Percentiles rank a stretch among this genome's conserved stretches.
Conservation (phyloP, 2,113 vertebrate species). For the Megalops atlanticus region DNA sequence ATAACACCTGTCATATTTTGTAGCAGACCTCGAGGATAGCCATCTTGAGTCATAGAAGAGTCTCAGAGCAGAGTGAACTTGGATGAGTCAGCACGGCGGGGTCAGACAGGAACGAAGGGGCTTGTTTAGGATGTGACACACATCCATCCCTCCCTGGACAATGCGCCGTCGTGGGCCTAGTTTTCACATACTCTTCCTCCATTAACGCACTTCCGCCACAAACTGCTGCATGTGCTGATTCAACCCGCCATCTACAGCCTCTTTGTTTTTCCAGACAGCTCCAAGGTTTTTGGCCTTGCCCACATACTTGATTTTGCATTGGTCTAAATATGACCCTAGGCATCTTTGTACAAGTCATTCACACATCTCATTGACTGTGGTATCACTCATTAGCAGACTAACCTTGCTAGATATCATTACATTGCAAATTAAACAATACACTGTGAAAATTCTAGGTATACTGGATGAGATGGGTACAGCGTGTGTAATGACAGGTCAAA, state of each 20-base stretch:
- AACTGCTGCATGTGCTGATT: neutral
- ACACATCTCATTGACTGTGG: neutral
- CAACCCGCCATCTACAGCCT: neutral
- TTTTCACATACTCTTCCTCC: neutral
- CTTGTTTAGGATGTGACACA: neutral
- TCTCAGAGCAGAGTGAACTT: neutral
- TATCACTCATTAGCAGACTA: neutral
- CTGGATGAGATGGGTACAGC: neutral
- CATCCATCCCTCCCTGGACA: neutral
- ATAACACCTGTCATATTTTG: too few relatives aligned
- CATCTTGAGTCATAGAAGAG: too few relatives aligned
- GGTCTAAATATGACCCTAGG: conserved; percentile 11
- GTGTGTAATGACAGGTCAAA: neutral
- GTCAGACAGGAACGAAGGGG: neutral
- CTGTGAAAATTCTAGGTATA: neutral
- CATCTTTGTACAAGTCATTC: neutral
- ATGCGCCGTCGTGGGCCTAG: neutral
- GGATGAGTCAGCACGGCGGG: neutral
- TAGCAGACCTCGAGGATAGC: too few relatives aligned
- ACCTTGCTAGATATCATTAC: neutral
- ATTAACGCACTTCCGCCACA: neutral
- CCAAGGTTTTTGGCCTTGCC: neutral
- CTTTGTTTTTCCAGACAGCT: neutral
- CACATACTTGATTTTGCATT: conserved; percentile 20
- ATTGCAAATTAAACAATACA: neutral